Conservation (phyloP, 2,113 vertebrate species). For the Echinops telfairi region DNA sequence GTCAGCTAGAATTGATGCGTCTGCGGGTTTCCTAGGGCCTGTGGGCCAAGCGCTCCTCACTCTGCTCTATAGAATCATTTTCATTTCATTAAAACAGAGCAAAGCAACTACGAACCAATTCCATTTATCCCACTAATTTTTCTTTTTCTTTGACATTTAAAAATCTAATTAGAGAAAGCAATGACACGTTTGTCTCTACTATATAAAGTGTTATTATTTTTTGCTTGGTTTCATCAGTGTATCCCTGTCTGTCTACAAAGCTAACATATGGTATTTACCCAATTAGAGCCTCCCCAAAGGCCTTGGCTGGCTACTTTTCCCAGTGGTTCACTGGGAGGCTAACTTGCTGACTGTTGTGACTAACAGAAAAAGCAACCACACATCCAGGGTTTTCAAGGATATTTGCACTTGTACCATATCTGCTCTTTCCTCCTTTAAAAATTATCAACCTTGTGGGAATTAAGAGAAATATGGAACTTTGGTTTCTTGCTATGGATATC, state of each 20-base stretch:
- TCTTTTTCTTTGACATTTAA: neutral
- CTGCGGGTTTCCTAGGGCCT: no score
- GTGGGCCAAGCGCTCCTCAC: no score
- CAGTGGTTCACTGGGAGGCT: rapidly evolving
- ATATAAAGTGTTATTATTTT: neutral
- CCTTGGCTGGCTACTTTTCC: neutral
- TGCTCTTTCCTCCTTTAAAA: no score
- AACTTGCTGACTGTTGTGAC: rapidly evolving
- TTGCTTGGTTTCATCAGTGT: rapidly evolving
- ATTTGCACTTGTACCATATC: no score
- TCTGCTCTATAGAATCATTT: no score
- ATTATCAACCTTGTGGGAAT: no score
- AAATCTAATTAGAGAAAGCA: rapidly evolving
- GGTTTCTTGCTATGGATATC: no score
- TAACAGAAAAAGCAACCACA: rapidly evolving
- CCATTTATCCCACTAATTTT: rapidly evolving
- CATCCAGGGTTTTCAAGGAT: neutral
- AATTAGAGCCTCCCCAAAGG: rapidly evolving
- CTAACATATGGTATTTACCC: rapidly evolving
- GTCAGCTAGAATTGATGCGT: no score
- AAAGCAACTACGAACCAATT: neutral
- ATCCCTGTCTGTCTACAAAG: neutral
- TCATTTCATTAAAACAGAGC: neutral
- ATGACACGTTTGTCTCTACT: no score
- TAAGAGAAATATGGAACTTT: no score